A percentile compares a stretch with the other conserved stretches of the same genome.
phyloP scores from a whole-genome alignment of 2,113 vertebrate genomes.

The Chloropsis hardwickii region DNA sequence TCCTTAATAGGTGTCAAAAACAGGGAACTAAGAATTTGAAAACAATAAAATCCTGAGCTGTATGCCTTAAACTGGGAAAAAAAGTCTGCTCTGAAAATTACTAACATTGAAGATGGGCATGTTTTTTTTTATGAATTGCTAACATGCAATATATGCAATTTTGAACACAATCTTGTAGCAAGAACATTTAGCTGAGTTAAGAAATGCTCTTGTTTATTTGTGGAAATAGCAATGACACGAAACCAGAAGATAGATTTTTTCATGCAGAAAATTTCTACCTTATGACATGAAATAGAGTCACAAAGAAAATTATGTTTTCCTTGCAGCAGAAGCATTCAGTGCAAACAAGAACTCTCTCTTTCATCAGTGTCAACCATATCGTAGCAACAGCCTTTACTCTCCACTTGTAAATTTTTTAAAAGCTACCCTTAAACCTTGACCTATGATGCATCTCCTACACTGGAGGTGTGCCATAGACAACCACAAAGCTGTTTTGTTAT shows the following conservation, averaged over 20 bases:
- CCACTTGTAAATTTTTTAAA: neutral
- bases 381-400: neutral
- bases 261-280: neutral
- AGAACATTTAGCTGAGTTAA: neutral
- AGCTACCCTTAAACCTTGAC: neutral
- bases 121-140: neutral
- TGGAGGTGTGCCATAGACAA: neutral
- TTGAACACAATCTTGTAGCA: neutral
- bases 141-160: neutral
- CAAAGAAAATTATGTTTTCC: neutral
- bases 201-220: conserved; percentile 19
- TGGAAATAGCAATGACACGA: neutral
- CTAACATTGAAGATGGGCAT: neutral
- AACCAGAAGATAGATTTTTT: neutral
- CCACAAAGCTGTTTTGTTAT: neutral
- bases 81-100: neutral
- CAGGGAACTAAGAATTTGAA: neutral
- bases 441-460: neutral
- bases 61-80: neutral
- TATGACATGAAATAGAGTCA: neutral
- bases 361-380: neutral
- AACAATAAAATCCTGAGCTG: neutral
- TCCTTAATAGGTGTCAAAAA: neutral
- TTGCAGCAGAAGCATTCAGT: neutral
- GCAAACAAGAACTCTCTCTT: neutral